These are phyloP conservation scores for Synanceia verrucosa DNA, from an alignment of 2,797 vertebrate genomes.

Conservation along the genomic window DNA sequence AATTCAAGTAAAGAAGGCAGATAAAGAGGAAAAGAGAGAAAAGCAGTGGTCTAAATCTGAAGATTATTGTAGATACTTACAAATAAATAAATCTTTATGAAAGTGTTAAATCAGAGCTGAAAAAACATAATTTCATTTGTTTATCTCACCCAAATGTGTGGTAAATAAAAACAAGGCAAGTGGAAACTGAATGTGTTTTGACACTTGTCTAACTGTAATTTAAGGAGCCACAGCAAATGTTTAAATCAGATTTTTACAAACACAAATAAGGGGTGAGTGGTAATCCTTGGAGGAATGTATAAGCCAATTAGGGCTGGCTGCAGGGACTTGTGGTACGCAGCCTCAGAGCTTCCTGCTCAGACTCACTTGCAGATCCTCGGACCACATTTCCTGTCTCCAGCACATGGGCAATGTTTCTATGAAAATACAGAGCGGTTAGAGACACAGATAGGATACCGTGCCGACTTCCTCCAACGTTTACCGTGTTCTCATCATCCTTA, in stretches of 20 bases:
- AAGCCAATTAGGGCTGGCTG: conserved; percentile 70
- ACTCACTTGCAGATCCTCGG: conserved; percentile 45
- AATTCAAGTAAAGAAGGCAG: neutral
- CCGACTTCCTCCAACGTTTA: conserved; percentile 38
- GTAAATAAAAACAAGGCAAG: neutral
- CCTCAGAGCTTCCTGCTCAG: conserved; percentile 62
- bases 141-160: conserved; percentile 17
- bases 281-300: conserved; percentile 73
- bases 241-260: conserved; percentile 53
- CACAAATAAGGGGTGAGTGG: conserved; percentile 63
- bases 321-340: conserved; percentile 58
- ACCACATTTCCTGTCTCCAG: conserved; percentile 61
- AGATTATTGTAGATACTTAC: neutral
- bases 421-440: conserved; percentile 46
- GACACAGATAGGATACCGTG: conserved; percentile 41
- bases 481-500: conserved; percentile 36
- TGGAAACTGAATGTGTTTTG: conserved; percentile 48
- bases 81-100: neutral
- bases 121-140: neutral
- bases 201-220: conserved; percentile 53
- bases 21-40: neutral
- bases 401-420: conserved; percentile 16
- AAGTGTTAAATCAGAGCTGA: conserved; percentile 8
- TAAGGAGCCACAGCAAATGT: conserved; percentile 61
- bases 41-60: neutral